Conservation (phyloP, 2,888 invertebrate genomes). For the Nasonovia ribisnigri region DNA sequence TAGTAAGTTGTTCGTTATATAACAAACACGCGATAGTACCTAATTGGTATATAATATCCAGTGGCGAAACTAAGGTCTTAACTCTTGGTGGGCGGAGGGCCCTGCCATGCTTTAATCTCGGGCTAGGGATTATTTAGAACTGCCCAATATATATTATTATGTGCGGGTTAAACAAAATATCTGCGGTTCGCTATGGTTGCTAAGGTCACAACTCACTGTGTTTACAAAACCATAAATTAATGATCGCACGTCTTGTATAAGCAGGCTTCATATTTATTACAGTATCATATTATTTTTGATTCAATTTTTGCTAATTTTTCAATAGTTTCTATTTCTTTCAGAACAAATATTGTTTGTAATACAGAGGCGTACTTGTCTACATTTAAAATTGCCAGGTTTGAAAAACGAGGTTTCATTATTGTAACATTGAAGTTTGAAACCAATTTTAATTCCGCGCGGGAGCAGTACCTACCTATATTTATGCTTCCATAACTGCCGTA, state of each 20-base stretch:
- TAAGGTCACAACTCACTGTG: neutral
- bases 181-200: neutral
- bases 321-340: neutral
- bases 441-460: too few species aligned
- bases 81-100: neutral
- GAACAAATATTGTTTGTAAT: neutral
- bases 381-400: neutral
- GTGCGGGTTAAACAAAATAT: neutral
- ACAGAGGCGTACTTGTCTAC: neutral
- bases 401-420: neutral
- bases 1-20: neutral
- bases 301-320: neutral
- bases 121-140: neutral
- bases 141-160: neutral
- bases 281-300: neutral
- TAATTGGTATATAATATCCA: neutral
- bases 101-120: neutral
- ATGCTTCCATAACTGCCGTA: too few species aligned
- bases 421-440: neutral
- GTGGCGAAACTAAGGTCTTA: neutral
- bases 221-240: neutral
- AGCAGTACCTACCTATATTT: too few species aligned
- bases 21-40: neutral
- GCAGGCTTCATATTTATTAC: neutral
- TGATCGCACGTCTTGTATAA: neutral